Base-by-base conservation (phyloP, 30 jellyfish, hydroid and myxozoan species). In the Hydractinia symbiolongicarpus region DNA sequence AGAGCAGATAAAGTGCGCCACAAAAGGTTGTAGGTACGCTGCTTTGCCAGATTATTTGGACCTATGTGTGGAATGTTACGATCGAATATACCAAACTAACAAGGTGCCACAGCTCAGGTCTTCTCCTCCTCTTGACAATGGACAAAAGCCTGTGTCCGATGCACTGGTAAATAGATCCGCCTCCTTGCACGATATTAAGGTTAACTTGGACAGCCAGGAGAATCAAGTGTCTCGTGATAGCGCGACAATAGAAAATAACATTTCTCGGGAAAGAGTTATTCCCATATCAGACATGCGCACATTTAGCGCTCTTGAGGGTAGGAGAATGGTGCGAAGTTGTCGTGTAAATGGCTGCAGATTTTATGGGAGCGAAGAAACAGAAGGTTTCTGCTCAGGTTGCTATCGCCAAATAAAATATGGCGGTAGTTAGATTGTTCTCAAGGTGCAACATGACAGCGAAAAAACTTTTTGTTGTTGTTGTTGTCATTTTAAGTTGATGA, bases 321-420 rank as follows among this genome's bases (percentile, higher is more conserved):
- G 44, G 44, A 30, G 44, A 30, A 64, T 64, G 40, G 74, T 44
- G 40, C 8, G 9, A 64, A 64, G 40, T 51, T 89, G 97, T 74
- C 79, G 67, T 4, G 69, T 86, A 13, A 81, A 81, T 49, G 93
- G 95, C 16, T 89, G 97, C 54, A 30, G 61, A 5, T 77, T 72
- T 56, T 89, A 51, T 62, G 97, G 97, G 14, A 19, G 91, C 9
- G 77, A 82, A n/a, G 81, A 73, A 50, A 84, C 86, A 62, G 72
- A 67, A 54, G 88, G 86, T 55, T 85, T 79, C n/a, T 89, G 97
- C 55, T 89, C 97, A 15, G 79, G 74, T 44, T 89, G 97, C 78
- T 89, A 79, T 78, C 78, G 78, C 14, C 55, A 50, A 17, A 3
- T 19, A 19, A 49, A 71, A 7, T 15, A 71, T 71, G 9, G 80